Conservation (phyloP, 92 coral and sea anemone species). For the Paramuricea clavata region DNA sequence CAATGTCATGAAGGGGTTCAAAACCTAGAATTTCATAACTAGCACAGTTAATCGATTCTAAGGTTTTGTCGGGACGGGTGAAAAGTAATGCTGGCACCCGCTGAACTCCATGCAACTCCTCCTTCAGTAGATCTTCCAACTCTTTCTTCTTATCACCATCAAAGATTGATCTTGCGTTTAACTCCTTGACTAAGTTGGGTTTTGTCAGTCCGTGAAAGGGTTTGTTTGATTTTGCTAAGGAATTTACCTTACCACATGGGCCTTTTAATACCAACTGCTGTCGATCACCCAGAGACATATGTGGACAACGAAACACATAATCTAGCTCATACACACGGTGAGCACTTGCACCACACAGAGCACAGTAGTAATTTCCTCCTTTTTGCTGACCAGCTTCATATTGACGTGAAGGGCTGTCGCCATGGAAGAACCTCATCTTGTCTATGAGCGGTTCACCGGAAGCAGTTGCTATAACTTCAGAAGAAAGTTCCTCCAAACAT, state of each 20-base stretch:
- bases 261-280: slow-evolving; percentile 57
- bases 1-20: slow-evolving; percentile 76
- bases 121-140: neutral
- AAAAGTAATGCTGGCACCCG: slow-evolving; percentile 8
- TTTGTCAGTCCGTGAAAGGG: neutral
- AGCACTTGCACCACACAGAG: slow-evolving; percentile 55
- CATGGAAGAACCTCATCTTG: slow-evolving; percentile 58
- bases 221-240: neutral
- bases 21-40: slow-evolving; percentile 67
- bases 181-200: neutral
- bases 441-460: slow-evolving; percentile 14
- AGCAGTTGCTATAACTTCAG: slow-evolving; percentile 9
- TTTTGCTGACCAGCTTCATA: slow-evolving; percentile 72
- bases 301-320: slow-evolving; percentile 56
- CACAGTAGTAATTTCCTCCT: slow-evolving; percentile 65
- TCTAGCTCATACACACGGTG: slow-evolving; percentile 56
- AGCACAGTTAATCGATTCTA: slow-evolving; percentile 21
- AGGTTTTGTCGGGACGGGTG: neutral
- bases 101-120: slow-evolving; percentile 22
- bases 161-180: slow-evolving; percentile 54
- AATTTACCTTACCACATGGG: neutral
- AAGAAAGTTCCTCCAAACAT: neutral
- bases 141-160: slow-evolving; percentile 62
- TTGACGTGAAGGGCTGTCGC: slow-evolving; percentile 57
- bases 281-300: slow-evolving; percentile 34